Percentiles rank a stretch among this genome's conserved stretches.
Evolutionary conservation across 35 echinoderm and acorn worm species (phyloP).

Genomic region (Ophiothrix spiculata): DNA sequence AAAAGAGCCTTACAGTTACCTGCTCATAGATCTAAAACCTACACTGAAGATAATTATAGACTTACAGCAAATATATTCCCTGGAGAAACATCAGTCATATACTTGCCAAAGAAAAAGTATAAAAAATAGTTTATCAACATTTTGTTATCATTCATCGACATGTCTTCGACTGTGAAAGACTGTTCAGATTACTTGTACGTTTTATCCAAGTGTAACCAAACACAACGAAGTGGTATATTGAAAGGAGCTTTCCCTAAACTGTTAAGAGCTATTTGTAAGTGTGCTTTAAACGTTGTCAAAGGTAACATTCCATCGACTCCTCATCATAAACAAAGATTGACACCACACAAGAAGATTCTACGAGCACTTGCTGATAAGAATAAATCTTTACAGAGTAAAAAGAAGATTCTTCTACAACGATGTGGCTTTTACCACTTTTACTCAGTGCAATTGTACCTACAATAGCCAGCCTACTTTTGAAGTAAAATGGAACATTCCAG

Average conservation of each 20-base stretch:
- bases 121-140: background rate
- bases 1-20: slow-evolving; percentile 29
- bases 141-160: background rate
- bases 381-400: background rate
- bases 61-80: slow-evolving; percentile 14
- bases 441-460: background rate
- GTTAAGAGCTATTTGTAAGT: slow-evolving; percentile 45
- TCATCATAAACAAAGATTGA: slow-evolving; percentile 48
- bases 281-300: slow-evolving; percentile 47
- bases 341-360: slow-evolving; percentile 8
- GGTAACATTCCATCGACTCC: slow-evolving; percentile 38
- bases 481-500: too few relatives aligned
- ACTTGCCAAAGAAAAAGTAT: background rate
- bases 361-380: slow-evolving; percentile 35
- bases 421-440: slow-evolving; percentile 19
- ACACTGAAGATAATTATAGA: background rate
- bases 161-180: slow-evolving; percentile 32
- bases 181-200: slow-evolving; percentile 38
- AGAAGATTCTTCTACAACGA: slow-evolving; percentile 36
- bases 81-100: slow-evolving; percentile 6
- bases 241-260: slow-evolving; percentile 34
- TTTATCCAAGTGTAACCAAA: slow-evolving; percentile 34
- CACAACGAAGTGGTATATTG: slow-evolving; percentile 51
- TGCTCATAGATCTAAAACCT: slow-evolving; percentile 53
- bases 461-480: background rate